A percentile compares a stretch with the other conserved stretches of the same genome.
Conservation (phyloP, 2,797 vertebrate species). For the Hoplostethus atlanticus region DNA sequence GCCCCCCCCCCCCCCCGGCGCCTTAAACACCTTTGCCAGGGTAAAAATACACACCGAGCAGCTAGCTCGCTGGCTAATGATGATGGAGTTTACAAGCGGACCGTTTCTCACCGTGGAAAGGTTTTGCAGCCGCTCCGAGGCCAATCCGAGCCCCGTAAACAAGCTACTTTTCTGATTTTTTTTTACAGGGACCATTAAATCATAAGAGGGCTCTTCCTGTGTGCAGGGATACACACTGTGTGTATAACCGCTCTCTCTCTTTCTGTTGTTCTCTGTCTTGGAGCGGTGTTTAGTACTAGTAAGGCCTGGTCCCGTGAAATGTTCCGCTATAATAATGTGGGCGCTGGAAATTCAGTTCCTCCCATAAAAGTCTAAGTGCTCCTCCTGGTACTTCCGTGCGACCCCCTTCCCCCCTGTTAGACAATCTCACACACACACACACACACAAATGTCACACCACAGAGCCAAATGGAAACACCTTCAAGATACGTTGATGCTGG, state of each 20-base stretch:
- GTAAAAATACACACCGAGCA: conserved; percentile 37
- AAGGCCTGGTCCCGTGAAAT: conserved; percentile 50
- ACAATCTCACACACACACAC: conserved; percentile 37
- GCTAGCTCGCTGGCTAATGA: conserved; percentile 46
- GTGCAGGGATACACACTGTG: conserved; percentile 33
- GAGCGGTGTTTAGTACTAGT: conserved; percentile 32
- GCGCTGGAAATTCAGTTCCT: conserved; percentile 71
- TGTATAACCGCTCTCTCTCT: conserved; percentile 26
- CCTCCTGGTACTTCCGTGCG: conserved; percentile 60
- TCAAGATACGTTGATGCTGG: conserved; percentile 38
- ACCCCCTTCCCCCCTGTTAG: conserved; percentile 10
- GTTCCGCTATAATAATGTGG: conserved; percentile 53
- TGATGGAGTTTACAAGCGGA: conserved; percentile 56
- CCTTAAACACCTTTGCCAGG: conserved; percentile 11
- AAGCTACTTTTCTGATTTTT: conserved; percentile 67
- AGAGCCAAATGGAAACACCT: conserved; percentile 53
- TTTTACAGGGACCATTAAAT: conserved; percentile 75
- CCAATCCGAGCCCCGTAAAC: conserved; percentile 68
- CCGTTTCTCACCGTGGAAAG: conserved; percentile 61
- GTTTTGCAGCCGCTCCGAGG: conserved; percentile 49
- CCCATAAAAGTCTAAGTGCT: conserved; percentile 76
- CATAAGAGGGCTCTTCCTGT: conserved; percentile 77
- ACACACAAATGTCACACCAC: conserved; percentile 48
- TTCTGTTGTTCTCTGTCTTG: not conserved
- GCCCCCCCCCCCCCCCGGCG: not conserved